Evolutionary conservation across 2,797 vertebrate genomes (phyloP).

Genomic region (Mormyrops boulengeri): DNA sequence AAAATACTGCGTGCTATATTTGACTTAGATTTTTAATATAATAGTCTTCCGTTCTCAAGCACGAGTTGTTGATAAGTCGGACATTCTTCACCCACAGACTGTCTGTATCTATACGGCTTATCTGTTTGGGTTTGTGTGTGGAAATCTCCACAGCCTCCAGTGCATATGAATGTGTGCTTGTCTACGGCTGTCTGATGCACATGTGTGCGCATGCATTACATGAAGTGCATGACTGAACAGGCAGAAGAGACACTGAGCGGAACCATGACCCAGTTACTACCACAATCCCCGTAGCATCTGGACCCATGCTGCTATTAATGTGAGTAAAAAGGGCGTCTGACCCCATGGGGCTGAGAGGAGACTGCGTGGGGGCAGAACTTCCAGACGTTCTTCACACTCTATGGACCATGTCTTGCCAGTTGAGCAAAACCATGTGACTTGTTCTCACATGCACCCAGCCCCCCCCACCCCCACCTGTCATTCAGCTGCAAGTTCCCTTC

Average conservation of each 20-base stretch:
- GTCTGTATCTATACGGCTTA: background rate
- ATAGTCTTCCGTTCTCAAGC: background rate
- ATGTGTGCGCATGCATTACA: slow-evolving; percentile 34
- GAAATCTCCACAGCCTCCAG: slow-evolving; percentile 36
- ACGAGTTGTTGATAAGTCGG: background rate
- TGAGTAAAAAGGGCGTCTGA: background rate
- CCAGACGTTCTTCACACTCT: slow-evolving; percentile 1
- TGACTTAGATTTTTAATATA: background rate
- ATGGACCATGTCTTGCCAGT: background rate
- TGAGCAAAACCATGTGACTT: background rate
- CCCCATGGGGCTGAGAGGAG: background rate
- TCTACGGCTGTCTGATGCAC: background rate
- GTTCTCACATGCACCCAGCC: background rate
- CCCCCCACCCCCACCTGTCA: background rate
- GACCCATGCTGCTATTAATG: background rate
- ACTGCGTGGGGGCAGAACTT: background rate
- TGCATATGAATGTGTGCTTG: slow-evolving; percentile 24
- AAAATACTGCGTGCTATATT: background rate
- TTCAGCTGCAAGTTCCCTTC: background rate
- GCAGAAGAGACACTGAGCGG: background rate
- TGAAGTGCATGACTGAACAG: background rate
- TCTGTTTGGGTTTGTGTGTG: slow-evolving; percentile 34
- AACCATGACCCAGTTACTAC: background rate
- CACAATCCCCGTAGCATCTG: background rate
- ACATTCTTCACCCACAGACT: background rate